Evolutionary conservation across 2,888 invertebrate genomes (phyloP).

Genomic region (Orchesella flavescens): DNA sequence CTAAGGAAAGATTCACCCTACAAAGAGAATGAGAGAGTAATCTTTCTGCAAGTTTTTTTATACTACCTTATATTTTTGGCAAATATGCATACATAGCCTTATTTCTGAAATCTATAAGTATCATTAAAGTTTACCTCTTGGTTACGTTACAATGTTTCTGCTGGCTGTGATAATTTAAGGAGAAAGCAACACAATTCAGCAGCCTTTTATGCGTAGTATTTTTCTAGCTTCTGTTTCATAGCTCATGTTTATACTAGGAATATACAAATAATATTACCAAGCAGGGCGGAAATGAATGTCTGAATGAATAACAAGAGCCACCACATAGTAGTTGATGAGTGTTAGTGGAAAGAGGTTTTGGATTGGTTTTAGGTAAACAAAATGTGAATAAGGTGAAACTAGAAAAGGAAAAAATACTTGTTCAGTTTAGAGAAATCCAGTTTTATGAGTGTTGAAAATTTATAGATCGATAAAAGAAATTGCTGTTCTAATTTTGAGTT

Average conservation of each 20-base stretch:
- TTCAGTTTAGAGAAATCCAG: too few relatives aligned
- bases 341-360: too few relatives aligned
- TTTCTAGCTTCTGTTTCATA: constrained; percentile 12
- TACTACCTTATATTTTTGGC: constrained; percentile 31
- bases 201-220: constrained; percentile 24
- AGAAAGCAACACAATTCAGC: constrained; percentile 6
- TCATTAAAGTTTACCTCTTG: constrained; percentile 48
- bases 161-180: constrained; percentile 6
- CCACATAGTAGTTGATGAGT: too few relatives aligned
- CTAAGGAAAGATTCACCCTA: constrained; percentile 66
- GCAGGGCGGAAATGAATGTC: constrained; percentile 20
- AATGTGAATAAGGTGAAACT: too few relatives aligned
- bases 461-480: too few relatives aligned
- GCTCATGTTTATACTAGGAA: background rate
- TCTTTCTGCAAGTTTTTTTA: constrained; percentile 66
- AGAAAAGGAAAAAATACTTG: too few relatives aligned
- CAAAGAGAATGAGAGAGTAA: constrained; percentile 59
- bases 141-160: background rate
- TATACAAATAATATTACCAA: background rate
- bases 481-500: too few relatives aligned
- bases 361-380: too few relatives aligned
- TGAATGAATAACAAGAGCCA: constrained; percentile 13
- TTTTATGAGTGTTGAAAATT: too few relatives aligned
- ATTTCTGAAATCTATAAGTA: constrained; percentile 17
- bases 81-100: constrained; percentile 14